These are phyloP conservation scores for Cerceris ruficornis DNA, from an alignment of 2,888 invertebrate genomes.

Conservation along the genomic window DNA sequence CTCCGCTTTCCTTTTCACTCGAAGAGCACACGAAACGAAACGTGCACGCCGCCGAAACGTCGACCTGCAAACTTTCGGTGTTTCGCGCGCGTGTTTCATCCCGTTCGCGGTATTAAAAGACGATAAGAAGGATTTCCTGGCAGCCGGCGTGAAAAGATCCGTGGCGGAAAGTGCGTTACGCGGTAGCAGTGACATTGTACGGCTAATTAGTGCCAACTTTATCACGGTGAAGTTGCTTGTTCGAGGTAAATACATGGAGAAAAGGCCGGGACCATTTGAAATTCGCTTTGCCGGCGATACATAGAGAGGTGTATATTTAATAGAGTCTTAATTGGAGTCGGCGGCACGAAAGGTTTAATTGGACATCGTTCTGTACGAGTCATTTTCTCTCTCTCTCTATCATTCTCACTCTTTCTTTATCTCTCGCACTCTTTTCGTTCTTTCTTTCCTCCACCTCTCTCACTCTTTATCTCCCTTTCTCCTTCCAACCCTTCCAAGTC, in stretches of 20 bases:
- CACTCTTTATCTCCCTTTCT: background rate
- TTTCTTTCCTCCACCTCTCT: background rate
- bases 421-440: background rate
- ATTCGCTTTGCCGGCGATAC: conserved; percentile 67
- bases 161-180: conserved; percentile 20
- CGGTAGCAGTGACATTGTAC: conserved; percentile 52
- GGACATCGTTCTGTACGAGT: conserved; percentile 60
- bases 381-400: conserved; percentile 35
- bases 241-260: conserved; percentile 61
- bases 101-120: background rate
- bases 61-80: no score
- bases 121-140: conserved; percentile 6
- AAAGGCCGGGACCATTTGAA: conserved; percentile 60
- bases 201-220: conserved; percentile 68
- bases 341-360: conserved; percentile 68
- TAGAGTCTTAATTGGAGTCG: conserved; percentile 71
- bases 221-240: conserved; percentile 65
- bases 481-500: background rate
- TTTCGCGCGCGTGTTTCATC: no score
- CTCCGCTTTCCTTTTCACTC: no score
- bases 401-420: conserved; percentile 15
- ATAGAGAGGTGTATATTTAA: conserved; percentile 67
- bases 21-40: no score
- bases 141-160: conserved; percentile 19
- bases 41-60: no score